phyloP scores from a whole-genome alignment of 1,140 invertebrate genomes.

The Oscheius sp. region DNA sequence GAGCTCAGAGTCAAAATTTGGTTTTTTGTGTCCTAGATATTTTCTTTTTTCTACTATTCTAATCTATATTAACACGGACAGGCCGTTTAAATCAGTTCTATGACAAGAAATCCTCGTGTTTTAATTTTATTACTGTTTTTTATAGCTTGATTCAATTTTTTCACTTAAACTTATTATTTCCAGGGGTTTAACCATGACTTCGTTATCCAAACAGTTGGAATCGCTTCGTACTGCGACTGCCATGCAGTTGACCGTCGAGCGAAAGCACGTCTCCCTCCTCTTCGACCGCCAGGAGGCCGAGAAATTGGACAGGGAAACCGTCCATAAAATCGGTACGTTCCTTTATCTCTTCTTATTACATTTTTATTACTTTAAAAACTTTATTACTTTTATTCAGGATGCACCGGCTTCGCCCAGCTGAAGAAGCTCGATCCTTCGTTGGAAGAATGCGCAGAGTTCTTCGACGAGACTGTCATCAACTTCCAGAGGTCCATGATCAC shows the following conservation, averaged over 20 bases:
- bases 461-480: constrained; percentile 30
- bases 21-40: too few relatives aligned
- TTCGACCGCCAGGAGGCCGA: constrained; percentile 34
- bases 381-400: constrained; percentile 25
- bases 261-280: constrained; percentile 25
- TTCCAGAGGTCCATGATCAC: constrained; percentile 19
- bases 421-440: constrained; percentile 30
- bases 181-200: constrained; percentile 21
- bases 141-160: neutral
- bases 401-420: constrained; percentile 22
- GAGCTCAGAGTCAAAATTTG: too few relatives aligned
- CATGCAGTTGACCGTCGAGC: constrained; percentile 26
- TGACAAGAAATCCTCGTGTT: neutral
- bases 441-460: constrained; percentile 12
- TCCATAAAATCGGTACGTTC: constrained; percentile 36
- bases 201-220: constrained; percentile 29
- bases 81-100: neutral
- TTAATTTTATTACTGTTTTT: too few relatives aligned
- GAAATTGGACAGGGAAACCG: constrained; percentile 36
- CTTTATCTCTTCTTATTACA: neutral
- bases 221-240: constrained; percentile 19
- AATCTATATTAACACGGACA: too few relatives aligned
- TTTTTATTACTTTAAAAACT: constrained; percentile 1
- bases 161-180: neutral
- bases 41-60: too few relatives aligned